Percentiles rank a stretch among this genome's conserved stretches.
Conservation (phyloP, 2,888 invertebrate species). For the Scaptomyza tumidula region DNA sequence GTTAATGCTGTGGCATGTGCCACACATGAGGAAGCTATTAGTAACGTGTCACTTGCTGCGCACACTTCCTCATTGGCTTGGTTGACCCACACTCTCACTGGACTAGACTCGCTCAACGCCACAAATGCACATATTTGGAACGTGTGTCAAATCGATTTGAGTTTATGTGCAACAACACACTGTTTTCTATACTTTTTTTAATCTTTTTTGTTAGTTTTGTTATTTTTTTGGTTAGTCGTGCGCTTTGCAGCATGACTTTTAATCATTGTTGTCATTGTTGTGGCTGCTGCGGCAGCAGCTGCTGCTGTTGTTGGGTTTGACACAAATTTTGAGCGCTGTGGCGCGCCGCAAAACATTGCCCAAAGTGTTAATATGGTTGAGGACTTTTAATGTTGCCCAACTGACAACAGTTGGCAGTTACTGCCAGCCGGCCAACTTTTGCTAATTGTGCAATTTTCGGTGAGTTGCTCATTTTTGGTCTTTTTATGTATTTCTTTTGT, state of each 20-base stretch:
- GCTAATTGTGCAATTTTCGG: conserved; percentile 76
- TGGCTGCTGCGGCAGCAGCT: conserved; percentile 9
- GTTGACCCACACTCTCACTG: conserved; percentile 30
- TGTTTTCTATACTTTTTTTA: conserved; percentile 26
- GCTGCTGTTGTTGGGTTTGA: conserved; percentile 54
- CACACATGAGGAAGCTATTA: conserved; percentile 65
- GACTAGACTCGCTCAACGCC: conserved; percentile 6
- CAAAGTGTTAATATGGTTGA: conserved; percentile 78
- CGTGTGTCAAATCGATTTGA: conserved; percentile 53
- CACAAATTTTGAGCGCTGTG: conserved; percentile 71
- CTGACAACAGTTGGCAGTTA: conserved; percentile 37
- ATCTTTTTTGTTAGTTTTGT: conserved; percentile 24
- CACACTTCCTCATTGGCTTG: conserved; percentile 63
- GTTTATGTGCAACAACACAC: conserved; percentile 32
- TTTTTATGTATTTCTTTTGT: conserved; percentile 27
- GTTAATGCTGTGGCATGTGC: conserved; percentile 59
- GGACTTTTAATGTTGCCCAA: conserved; percentile 78
- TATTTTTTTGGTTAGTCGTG: conserved; percentile 47
- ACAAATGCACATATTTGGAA: conserved; percentile 32
- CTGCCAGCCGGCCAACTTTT: conserved; percentile 47
- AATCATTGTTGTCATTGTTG: conserved; percentile 50
- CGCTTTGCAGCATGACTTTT: conserved; percentile 66
- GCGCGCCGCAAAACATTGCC: conserved; percentile 75
- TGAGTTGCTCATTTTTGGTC: conserved; percentile 62
- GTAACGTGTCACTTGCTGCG: conserved; percentile 40